Conservation (phyloP, 1,140 invertebrate species). For the Tetragonula clypearis region DNA sequence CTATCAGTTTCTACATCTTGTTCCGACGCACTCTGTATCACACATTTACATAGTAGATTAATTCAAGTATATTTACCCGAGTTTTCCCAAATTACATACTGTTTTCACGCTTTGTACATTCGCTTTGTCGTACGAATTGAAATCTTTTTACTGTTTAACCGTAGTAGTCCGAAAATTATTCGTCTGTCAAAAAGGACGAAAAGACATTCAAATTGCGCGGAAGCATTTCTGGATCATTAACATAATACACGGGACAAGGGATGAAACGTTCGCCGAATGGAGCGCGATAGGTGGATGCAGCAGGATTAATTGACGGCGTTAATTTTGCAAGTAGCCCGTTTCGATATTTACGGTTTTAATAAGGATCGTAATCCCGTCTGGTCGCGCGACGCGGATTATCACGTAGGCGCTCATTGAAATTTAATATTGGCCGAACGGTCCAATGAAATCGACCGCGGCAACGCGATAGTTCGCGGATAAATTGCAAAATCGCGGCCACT, state of each 20-base stretch:
- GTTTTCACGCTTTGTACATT: no score
- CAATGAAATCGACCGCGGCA: constrained; percentile 57
- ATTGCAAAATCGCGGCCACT: constrained; percentile 48
- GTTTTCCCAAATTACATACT: no score
- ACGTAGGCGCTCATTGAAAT: constrained; percentile 59
- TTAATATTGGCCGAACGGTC: constrained; percentile 54
- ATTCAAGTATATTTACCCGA: no score
- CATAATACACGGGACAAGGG: background rate
- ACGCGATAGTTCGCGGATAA: constrained; percentile 50
- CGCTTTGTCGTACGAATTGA: no score
- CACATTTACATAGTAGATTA: no score
- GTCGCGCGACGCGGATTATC: constrained; percentile 50
- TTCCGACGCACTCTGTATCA: no score
- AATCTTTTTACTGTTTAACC: no score
- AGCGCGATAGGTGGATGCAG: background rate
- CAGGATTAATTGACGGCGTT: constrained; percentile 33
- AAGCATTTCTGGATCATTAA: background rate
- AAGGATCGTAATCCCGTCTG: constrained; percentile 57
- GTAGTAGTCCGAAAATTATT: no score
- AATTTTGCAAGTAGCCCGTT: constrained; percentile 34
- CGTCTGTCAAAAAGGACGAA: background rate
- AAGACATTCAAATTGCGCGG: background rate
- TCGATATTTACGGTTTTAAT: constrained; percentile 63
- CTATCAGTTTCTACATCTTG: no score
- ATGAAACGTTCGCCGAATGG: background rate